Base-by-base conservation (phyloP, 2,888 invertebrate genomes). In the Plebejus argus region DNA sequence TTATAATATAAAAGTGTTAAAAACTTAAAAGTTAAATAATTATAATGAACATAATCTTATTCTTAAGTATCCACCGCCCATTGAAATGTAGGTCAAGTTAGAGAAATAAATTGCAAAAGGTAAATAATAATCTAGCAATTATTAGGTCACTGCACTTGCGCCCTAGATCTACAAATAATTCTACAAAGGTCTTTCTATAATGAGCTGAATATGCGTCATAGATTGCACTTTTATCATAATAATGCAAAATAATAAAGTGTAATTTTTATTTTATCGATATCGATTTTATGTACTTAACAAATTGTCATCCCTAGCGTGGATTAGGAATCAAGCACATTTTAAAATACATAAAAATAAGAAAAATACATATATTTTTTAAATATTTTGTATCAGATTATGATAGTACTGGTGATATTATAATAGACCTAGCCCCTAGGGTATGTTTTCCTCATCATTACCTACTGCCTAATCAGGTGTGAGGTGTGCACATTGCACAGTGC, bases 71-170 rank as follows among this genome's bases (percentile, higher is more conserved):
- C 74, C 15, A 45, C 23, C 23, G 23, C 49, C 15, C 6, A 71
- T 45, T 45, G 23, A 53, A 74, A 74, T 74, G 12, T 74, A 74
- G 74, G 45, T 74, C 74, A 53, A 74, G 74, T 74, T 45, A 18
- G 28, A 53, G 28, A 72, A 28, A 49, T 23, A 49, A 45, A 45
- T 49, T 74, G 53, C 74, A 74, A 74, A 74, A 74, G 74, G 74
- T 74, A 74, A 74, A 74, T 74, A 72, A 45, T 72, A 53, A 28
- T 53, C 74, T 28, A 74, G 74, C 28, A 39, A 45, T 72, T 72
- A 53, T 28, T 74, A 74, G 49, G 74, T 45, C 74, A 28, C 49
- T 53, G 74, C 74, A 49, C 74, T 53, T 74, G 74, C 53, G 74
- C 53, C 74, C 74, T 49, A 74, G 18, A 53, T 74, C 18, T 53